A percentile compares a stretch with the other conserved stretches of the same genome.
phyloP scores from a whole-genome alignment of 2,888 invertebrate species.

The Pachliopta kotzebuea region DNA sequence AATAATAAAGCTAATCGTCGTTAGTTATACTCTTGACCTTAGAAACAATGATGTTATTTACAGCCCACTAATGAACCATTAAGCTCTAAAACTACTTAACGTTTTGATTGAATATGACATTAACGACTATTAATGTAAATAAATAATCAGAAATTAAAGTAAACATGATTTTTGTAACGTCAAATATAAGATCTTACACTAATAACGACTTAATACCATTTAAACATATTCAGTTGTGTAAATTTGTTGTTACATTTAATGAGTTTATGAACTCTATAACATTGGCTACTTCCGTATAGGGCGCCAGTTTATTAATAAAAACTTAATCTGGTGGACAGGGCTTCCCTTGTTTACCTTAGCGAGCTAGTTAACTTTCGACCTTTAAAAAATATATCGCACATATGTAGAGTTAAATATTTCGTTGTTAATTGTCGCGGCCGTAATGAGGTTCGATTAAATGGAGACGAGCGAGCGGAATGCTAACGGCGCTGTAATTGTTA shows the following conservation, averaged over 20 bases:
- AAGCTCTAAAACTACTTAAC: background rate
- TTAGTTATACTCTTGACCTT: constrained; percentile 21
- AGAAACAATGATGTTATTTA: background rate
- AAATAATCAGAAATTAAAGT: too few relatives aligned
- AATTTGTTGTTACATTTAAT: background rate
- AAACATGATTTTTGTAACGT: background rate
- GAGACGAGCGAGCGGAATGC: constrained; percentile 30
- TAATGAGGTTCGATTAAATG: constrained; percentile 34
- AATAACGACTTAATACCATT: background rate
- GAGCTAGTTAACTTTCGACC: constrained; percentile 9
- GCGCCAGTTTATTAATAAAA: constrained; percentile 7
- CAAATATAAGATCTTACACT: background rate
- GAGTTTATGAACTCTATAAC: constrained; percentile 2
- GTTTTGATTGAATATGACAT: background rate
- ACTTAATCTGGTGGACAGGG: background rate
- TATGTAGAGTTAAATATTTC: constrained; percentile 9
- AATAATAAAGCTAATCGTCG: constrained; percentile 10
- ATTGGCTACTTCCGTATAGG: constrained; percentile 1
- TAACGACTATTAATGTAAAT: too few relatives aligned
- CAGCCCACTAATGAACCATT: background rate
- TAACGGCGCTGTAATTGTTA: constrained; percentile 26
- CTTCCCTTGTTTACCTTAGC: constrained; percentile 6
- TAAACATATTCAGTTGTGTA: background rate
- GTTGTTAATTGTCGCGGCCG: constrained; percentile 14
- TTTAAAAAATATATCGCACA: background rate